Evolutionary conservation across 2,888 invertebrate species (phyloP).

Genomic region (Apocheima hispidaria): DNA sequence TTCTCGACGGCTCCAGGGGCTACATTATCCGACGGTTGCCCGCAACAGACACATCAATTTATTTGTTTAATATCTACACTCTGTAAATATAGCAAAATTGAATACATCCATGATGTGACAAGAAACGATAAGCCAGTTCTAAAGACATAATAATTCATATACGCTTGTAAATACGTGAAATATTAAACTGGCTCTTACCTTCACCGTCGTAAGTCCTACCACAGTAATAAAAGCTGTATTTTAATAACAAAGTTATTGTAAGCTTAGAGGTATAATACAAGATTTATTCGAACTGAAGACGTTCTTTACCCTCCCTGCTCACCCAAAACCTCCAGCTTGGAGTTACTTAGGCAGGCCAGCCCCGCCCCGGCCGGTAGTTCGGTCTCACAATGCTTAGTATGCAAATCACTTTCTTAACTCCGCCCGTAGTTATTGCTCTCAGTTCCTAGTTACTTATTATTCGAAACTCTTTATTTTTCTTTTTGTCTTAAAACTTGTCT

Average conservation of each 20-base stretch:
- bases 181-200: constrained; percentile 1
- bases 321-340: constrained; percentile 35
- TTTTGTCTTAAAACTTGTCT: constrained; percentile 50
- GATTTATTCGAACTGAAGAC: constrained; percentile 30
- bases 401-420: constrained; percentile 62
- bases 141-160: not conserved
- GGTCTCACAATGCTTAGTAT: constrained; percentile 55
- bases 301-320: constrained; percentile 40
- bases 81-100: not conserved
- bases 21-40: not conserved
- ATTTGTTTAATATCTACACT: not conserved
- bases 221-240: constrained; percentile 16
- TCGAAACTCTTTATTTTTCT: constrained; percentile 56
- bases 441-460: constrained; percentile 50
- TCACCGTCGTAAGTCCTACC: not conserved
- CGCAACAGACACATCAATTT: not conserved
- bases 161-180: not conserved
- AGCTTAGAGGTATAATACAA: constrained; percentile 26
- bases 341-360: constrained; percentile 35
- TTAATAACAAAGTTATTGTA: constrained; percentile 25
- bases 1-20: constrained; percentile 10
- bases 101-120: too few relatives aligned
- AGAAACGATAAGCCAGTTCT: not conserved
- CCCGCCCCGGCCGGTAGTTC: constrained; percentile 40
- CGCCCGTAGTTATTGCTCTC: constrained; percentile 44